Conservation (phyloP, 2,797 vertebrate genomes). For the Kryptolebias ocellatus region DNA sequence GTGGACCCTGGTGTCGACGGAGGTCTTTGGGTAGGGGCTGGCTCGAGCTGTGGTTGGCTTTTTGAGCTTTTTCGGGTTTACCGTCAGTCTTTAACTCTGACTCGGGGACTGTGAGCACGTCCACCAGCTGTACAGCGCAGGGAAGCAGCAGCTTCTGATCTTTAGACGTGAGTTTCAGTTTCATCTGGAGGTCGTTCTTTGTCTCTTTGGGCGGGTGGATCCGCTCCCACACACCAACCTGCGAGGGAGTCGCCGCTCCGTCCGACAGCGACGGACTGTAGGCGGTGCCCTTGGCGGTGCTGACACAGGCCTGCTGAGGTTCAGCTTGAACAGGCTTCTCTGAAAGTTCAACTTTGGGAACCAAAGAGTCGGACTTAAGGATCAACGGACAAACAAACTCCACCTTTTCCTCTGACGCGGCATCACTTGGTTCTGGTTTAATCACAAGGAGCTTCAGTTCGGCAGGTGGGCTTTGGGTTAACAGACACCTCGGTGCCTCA, state of each 20-base stretch:
- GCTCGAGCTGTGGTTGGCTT: background rate
- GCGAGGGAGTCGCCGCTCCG: slow-evolving; percentile 46
- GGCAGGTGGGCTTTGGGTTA: background rate
- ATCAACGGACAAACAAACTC: slow-evolving; percentile 66
- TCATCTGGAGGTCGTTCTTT: slow-evolving; percentile 57
- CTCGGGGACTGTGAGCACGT: slow-evolving; percentile 55
- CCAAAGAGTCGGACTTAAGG: slow-evolving; percentile 36
- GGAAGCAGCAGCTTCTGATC: slow-evolving; percentile 66
- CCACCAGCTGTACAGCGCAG: slow-evolving; percentile 76
- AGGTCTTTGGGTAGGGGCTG: slow-evolving; percentile 67
- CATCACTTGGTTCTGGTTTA: slow-evolving; percentile 16
- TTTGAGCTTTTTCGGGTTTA: background rate
- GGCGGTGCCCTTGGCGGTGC: slow-evolving; percentile 55
- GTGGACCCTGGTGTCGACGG: slow-evolving; percentile 64
- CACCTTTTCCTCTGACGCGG: slow-evolving; percentile 16
- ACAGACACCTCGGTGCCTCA: background rate
- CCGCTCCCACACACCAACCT: slow-evolving; percentile 47
- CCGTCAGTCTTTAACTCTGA: background rate
- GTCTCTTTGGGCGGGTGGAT: slow-evolving; percentile 29
- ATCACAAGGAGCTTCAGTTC: slow-evolving; percentile 50
- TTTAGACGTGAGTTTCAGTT: slow-evolving; percentile 53
- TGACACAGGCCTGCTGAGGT: slow-evolving; percentile 58
- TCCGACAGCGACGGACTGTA: slow-evolving; percentile 56
- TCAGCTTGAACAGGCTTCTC: slow-evolving; percentile 42
- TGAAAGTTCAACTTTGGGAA: slow-evolving; percentile 8